phyloP scores from a whole-genome alignment of 2,113 vertebrate species.

The Macroglossus sobrinus region DNA sequence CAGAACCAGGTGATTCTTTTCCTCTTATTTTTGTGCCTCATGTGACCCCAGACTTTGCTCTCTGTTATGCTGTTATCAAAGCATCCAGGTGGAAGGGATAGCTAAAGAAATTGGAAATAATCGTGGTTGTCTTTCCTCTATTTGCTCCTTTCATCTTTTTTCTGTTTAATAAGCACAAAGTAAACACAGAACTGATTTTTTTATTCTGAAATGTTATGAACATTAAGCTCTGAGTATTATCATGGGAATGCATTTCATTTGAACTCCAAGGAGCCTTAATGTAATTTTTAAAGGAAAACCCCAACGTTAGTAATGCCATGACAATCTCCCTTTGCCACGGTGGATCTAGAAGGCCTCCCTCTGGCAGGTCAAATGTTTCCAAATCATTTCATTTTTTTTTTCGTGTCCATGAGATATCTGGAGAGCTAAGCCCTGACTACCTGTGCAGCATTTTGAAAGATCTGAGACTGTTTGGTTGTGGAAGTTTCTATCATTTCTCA shows the following conservation, averaged over 20 bases:
- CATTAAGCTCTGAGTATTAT: constrained; percentile 71
- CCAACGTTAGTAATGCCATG: neutral
- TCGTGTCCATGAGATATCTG: neutral
- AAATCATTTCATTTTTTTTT: neutral
- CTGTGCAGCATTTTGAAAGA: neutral
- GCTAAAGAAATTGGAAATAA: constrained; percentile 64
- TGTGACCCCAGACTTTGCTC: neutral
- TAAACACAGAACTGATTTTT: constrained; percentile 71
- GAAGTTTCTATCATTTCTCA: neutral
- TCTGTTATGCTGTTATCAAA: neutral
- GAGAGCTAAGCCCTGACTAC: neutral
- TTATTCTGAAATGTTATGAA: constrained; percentile 76
- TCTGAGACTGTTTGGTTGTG: neutral
- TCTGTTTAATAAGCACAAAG: constrained; percentile 77
- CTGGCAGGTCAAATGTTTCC: neutral
- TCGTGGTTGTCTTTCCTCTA: constrained; percentile 60
- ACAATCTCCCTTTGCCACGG: neutral
- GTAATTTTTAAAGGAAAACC: constrained; percentile 51
- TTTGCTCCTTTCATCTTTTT: constrained; percentile 75
- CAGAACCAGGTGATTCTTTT: neutral
- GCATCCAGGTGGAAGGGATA: constrained; percentile 56
- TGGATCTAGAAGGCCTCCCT: constrained; percentile 39
- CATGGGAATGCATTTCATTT: constrained; percentile 66
- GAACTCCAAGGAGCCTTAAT: constrained; percentile 57
- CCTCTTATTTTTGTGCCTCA: neutral